Base-by-base conservation (phyloP, 1,140 invertebrate genomes). In the Panagrolaimus sp. region DNA sequence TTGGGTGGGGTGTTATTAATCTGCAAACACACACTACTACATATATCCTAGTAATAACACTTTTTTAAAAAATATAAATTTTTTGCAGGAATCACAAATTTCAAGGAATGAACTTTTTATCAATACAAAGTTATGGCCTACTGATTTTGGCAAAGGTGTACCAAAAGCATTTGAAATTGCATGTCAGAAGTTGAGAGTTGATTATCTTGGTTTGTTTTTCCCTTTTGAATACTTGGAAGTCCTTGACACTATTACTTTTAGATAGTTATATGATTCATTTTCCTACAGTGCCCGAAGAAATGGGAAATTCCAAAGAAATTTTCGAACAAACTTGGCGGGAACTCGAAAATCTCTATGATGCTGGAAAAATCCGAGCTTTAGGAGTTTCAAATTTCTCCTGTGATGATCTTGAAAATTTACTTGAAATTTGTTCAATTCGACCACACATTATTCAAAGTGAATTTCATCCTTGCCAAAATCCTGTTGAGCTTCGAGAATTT, bases 331-430 rank as follows among this genome's bases (percentile, higher is more conserved):
- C 82, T 31, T 84, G 83, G 84, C 66, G 80, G 46, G 72, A 72
- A 51, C 69, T 83, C 23, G 83, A 83, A 64, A 46, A 71, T 5
- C 67, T 82, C 42, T 80, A 79, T 67, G 82, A 84, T 70, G 77
- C 79, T 70, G 82, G 75, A 66, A 68, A 65, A 51, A 63, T 67
- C 16, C 73, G 74, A 63, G 73, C 75, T 9, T 84, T 84, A 62
- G 84, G 84, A 45, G 82, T 84, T 0, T 81, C 79, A 57, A 84
- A 84, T 66, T 84, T 84, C 72, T 67, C 72, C 14, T 73, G 81
- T 63, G 51, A 68, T 38, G 81, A 85, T 68, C 53, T 85, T 8
- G 74, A 81, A 63, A 69, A 72, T 20, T 63, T 83, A 23, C 46
- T 82, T 62, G 77, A 82, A 63, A 75, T 71, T 31, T 75, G 79